Base-by-base conservation (phyloP, 2,797 vertebrate species). In the Columba guinea region DNA sequence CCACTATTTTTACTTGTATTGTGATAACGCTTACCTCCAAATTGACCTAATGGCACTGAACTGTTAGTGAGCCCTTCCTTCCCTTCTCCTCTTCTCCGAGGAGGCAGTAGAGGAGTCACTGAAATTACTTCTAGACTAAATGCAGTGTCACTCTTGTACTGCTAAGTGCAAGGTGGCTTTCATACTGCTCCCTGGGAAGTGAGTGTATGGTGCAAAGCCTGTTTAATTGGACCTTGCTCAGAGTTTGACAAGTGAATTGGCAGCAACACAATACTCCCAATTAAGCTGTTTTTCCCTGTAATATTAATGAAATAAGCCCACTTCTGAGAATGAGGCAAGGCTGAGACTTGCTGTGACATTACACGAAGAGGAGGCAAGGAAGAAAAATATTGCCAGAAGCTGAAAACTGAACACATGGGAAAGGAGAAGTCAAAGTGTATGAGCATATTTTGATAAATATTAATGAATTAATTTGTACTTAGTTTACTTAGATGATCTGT, bases 391-490 rank as follows among this genome's bases (percentile, higher is more conserved):
- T 96, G 88, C 84, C 95, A 96, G 84, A 94, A 96, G 74, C 81
- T 93, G 90, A 87, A 94, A 94, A 95, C 15, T 68, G 91, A 96
- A 95, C 94, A 95, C 90, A 85, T 93, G 90, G 86, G 69, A 85
- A 85, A 84, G 68, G 64, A 91, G 81, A 95, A 96, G 93, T 95
- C 90, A 87, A 96, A 97, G 91, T 91, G 53, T 95, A 83, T 92
- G 91, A 94, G 88, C 90, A 94, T 95, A 94, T 94, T 96, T 96
- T 83, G 80, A 96, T 96, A 95, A 95, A 92, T 95, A 94, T 94
- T 94, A 94, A 96, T 96, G 88, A 97, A 94, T 94, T 94, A 84
- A 81, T 96, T 90, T 94, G 81, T 94, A 76, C 91, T 94, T 93
- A 55, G 80, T 94, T 93, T 91, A 70, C 60, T 92, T 78, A 68